Conservation (phyloP, 2,888 invertebrate genomes). For the Smittia sp. region DNA sequence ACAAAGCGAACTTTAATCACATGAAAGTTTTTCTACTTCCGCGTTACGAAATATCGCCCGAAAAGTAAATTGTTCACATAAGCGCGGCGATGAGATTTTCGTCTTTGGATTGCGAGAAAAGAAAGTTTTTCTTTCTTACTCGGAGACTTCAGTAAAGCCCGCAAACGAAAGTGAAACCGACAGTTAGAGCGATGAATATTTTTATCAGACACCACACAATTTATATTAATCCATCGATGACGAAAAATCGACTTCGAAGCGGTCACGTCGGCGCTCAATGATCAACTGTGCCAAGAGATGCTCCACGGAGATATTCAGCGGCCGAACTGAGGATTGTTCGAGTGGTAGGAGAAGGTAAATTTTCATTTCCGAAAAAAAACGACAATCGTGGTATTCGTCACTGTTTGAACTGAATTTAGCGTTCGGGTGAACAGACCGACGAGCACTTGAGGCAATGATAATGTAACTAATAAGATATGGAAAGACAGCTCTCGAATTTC, state of each 20-base stretch:
- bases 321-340: neutral
- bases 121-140: neutral
- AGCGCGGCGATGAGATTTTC: no score
- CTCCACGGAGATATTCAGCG: neutral
- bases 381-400: no score
- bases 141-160: neutral
- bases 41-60: no score
- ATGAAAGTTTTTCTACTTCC: neutral
- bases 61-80: no score
- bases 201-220: neutral
- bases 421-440: no score
- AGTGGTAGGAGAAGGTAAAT: slow-evolving; percentile 15
- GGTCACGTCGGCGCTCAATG: neutral
- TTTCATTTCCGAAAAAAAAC: neutral
- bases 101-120: neutral
- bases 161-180: neutral
- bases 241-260: neutral
- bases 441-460: no score
- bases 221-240: neutral
- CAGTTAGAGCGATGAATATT: neutral
- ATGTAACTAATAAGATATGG: no score
- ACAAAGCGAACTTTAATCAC: neutral
- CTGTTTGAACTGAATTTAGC: no score
- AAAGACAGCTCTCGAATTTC: no score
- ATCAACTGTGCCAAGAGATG: neutral